Percentiles rank a stretch among this genome's conserved stretches.
Conservation (phyloP, 2,113 vertebrate species). For the Microtus montanus region DNA sequence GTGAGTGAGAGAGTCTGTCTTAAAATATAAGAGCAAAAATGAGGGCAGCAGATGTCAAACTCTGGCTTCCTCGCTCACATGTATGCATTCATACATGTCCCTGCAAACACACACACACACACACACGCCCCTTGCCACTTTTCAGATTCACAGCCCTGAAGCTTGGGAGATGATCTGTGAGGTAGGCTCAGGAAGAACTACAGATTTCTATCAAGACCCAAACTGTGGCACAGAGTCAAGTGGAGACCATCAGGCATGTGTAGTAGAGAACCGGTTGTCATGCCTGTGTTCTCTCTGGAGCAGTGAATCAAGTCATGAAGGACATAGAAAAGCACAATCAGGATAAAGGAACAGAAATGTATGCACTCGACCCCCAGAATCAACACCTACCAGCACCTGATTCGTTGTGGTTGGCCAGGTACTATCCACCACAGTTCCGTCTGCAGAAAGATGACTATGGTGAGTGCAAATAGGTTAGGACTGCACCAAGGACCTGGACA, state of each 20-base stretch:
- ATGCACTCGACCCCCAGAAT: not conserved
- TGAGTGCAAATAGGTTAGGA: not conserved
- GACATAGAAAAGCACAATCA: not conserved
- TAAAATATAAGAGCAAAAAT: not conserved
- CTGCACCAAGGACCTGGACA: not conserved
- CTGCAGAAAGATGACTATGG: not conserved
- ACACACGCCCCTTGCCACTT: not conserved
- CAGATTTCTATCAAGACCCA: not conserved
- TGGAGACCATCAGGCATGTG: not conserved
- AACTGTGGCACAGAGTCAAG: not conserved
- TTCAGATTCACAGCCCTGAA: constrained; percentile 11
- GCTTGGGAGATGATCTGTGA: not conserved
- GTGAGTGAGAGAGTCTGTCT: not conserved
- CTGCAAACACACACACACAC: not conserved
- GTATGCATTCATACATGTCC: not conserved
- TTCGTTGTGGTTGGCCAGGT: not conserved
- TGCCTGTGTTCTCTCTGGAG: not conserved
- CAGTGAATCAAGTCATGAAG: not conserved
- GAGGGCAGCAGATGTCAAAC: not conserved
- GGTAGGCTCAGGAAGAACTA: not conserved
- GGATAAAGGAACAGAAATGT: not conserved
- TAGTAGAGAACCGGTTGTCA: not conserved
- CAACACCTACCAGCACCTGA: not conserved
- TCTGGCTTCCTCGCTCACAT: not conserved
- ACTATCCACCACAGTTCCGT: not conserved